These are phyloP conservation scores for Aphaenogaster floridana DNA, from an alignment of 1,140 invertebrate species.

Conservation along the genomic window DNA sequence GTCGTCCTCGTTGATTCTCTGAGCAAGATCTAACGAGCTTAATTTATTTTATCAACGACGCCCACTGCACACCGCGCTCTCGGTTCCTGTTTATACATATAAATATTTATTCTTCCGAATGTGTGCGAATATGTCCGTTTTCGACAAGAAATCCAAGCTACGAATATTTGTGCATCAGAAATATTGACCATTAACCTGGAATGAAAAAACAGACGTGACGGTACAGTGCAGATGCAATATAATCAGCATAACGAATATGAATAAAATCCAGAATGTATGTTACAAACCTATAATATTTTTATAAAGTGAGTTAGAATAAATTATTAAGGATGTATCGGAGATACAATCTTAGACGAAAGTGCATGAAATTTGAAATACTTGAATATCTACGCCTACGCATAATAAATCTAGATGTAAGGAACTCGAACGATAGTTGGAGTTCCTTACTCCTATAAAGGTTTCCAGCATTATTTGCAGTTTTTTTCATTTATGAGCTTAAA, in stretches of 20 bases:
- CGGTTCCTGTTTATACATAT: slow-evolving; percentile 34
- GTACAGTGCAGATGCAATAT: not conserved
- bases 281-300: not conserved
- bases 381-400: no score
- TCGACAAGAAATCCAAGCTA: slow-evolving; percentile 6
- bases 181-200: not conserved
- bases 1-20: slow-evolving; percentile 60
- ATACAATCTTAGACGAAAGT: no score
- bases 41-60: slow-evolving; percentile 60
- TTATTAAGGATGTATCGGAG: not conserved
- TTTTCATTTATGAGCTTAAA: no score
- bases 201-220: not conserved
- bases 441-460: no score
- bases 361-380: no score
- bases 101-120: slow-evolving; percentile 51
- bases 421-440: no score
- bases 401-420: no score
- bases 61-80: not conserved
- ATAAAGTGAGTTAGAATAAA: not conserved
- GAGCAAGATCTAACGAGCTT: slow-evolving; percentile 62
- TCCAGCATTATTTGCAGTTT: no score
- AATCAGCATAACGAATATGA: not conserved
- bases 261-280: not conserved
- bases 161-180: not conserved
- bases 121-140: slow-evolving; percentile 8